Conservation (phyloP, 2,113 vertebrate species). For the Sclerurus mexicanus region DNA sequence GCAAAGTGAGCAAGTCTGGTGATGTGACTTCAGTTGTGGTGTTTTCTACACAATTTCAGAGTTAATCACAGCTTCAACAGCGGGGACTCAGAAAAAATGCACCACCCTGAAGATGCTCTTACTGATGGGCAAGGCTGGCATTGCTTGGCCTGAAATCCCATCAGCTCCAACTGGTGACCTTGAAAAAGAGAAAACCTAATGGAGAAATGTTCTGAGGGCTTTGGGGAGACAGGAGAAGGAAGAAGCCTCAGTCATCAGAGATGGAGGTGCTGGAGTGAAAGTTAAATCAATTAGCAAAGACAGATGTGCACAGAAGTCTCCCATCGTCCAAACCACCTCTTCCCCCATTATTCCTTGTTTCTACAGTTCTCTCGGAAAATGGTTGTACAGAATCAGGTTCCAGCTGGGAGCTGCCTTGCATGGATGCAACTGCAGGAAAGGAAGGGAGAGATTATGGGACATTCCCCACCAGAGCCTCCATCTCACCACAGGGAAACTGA, state of each 20-base stretch:
- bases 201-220: not conserved
- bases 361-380: not conserved
- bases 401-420: accelerated
- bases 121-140: not conserved
- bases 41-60: not conserved
- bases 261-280: not conserved
- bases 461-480: not conserved
- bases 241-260: not conserved
- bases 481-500: not conserved
- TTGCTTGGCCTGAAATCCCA: not conserved
- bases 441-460: not conserved
- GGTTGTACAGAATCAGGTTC: not conserved
- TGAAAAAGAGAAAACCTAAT: not conserved
- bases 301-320: not conserved
- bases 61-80: not conserved
- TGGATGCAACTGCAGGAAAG: not conserved
- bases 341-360: not conserved
- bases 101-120: not conserved
- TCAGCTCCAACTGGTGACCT: not conserved
- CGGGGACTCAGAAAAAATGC: accelerated
- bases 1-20: not conserved
- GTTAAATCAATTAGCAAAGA: not conserved
- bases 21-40: not conserved
- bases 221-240: not conserved
- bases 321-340: not conserved